Evolutionary conservation across 2,888 invertebrate species (phyloP).

Genomic region (Lasioglossum zephyrum): DNA sequence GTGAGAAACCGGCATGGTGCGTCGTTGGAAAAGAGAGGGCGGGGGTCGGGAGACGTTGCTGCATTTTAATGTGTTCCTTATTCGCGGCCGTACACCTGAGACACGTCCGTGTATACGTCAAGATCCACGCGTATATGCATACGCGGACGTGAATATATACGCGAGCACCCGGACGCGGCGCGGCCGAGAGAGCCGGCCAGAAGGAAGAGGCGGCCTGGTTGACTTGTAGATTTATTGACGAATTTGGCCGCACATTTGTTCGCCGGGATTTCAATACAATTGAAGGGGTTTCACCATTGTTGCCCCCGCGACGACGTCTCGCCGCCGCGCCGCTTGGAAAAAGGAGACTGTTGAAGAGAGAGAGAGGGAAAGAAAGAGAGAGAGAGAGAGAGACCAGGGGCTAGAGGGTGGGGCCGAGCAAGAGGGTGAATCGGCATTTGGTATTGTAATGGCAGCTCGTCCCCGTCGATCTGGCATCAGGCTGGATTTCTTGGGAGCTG

Average conservation of each 20-base stretch:
- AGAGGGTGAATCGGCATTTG: constrained; percentile 69
- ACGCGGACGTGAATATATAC: constrained; percentile 38
- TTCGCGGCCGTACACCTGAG: constrained; percentile 49
- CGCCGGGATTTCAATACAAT: constrained; percentile 80
- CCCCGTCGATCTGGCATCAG: constrained; percentile 57
- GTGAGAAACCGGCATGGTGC: constrained; percentile 54
- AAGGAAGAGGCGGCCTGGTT: constrained; percentile 64
- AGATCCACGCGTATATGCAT: constrained; percentile 21
- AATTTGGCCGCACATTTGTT: constrained; percentile 81
- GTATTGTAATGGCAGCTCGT: constrained; percentile 77
- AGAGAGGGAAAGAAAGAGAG: constrained; percentile 1
- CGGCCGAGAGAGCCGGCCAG: constrained; percentile 14
- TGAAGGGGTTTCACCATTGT: constrained; percentile 79
- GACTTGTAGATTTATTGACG: constrained; percentile 82
- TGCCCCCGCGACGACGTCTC: constrained; percentile 67
- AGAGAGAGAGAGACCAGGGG: neutral
- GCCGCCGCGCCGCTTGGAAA: constrained; percentile 47
- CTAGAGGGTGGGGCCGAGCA: neutral
- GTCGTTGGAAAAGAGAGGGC: neutral
- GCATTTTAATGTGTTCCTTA: constrained; percentile 68
- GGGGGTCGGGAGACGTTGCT: constrained; percentile 39
- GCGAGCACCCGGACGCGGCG: constrained; percentile 9
- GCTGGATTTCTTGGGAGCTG: constrained; percentile 41
- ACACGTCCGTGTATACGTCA: constrained; percentile 32
- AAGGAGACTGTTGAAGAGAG: neutral